phyloP scores from a whole-genome alignment of 1,140 invertebrate species.

The Ostrea edulis region DNA sequence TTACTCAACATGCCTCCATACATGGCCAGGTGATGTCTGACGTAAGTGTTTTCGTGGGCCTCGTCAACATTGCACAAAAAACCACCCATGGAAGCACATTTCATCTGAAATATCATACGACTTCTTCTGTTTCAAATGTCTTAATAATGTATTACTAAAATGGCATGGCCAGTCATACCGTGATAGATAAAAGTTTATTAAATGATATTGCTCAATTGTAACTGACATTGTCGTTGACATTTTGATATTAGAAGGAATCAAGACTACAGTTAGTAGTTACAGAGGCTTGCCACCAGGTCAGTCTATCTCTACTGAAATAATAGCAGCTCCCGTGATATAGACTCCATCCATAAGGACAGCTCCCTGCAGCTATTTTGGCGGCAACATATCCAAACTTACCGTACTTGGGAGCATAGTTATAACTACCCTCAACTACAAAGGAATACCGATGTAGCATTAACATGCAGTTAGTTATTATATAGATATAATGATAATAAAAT shows the following conservation, averaged over 20 bases:
- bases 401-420: constrained; percentile 15
- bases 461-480: no score
- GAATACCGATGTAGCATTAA: not conserved
- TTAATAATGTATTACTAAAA: no score
- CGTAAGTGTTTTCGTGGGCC: constrained; percentile 29
- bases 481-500: no score
- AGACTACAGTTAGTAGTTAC: not conserved
- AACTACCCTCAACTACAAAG: not conserved
- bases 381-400: not conserved
- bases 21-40: constrained; percentile 33
- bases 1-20: not conserved
- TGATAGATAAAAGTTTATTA: no score
- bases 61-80: not conserved
- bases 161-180: no score
- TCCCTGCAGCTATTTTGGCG: not conserved
- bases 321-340: constrained; percentile 22
- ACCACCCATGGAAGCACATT: constrained; percentile 41
- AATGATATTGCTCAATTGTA: no score
- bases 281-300: constrained; percentile 28
- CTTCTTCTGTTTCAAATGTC: no score
- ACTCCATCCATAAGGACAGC: constrained; percentile 15
- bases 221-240: no score
- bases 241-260: no score
- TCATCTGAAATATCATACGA: constrained; percentile 8
- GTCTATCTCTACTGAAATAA: constrained; percentile 38